Conservation (phyloP, 1,140 invertebrate species). For the Drosophila nasuta region DNA sequence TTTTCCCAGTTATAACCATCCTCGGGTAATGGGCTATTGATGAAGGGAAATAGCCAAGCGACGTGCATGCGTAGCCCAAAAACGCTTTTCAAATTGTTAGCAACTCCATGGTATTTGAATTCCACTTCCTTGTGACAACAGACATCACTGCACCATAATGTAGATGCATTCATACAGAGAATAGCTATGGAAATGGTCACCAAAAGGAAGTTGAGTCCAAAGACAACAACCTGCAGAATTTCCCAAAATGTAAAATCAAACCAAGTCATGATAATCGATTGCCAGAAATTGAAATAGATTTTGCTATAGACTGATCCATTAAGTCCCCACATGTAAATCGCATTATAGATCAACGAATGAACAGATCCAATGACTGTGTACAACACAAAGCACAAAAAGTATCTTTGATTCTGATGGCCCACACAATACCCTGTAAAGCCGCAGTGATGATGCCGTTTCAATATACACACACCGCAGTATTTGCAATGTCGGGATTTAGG, state of each 20-base stretch:
- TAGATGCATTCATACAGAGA: constrained; percentile 86
- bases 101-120: constrained; percentile 88
- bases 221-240: constrained; percentile 87
- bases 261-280: neutral
- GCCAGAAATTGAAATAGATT: neutral
- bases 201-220: constrained; percentile 88
- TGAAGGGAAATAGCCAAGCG: constrained; percentile 85
- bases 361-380: constrained; percentile 90
- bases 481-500: constrained; percentile 96
- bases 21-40: constrained; percentile 14
- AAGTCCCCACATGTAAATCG: neutral
- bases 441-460: constrained; percentile 98
- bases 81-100: constrained; percentile 88
- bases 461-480: constrained; percentile 91
- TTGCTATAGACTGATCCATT: neutral
- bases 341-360: constrained; percentile 89
- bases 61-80: constrained; percentile 92
- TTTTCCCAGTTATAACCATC: constrained; percentile 16
- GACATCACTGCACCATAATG: constrained; percentile 69
- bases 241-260: constrained; percentile 21
- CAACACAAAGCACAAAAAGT: constrained; percentile 93
- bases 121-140: constrained; percentile 19
- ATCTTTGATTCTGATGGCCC: constrained; percentile 94
- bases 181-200: constrained; percentile 87
- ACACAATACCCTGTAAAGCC: constrained; percentile 95